Evolutionary conservation across 2,888 invertebrate genomes (phyloP).

Genomic region (Mycalesis mineus): DNA sequence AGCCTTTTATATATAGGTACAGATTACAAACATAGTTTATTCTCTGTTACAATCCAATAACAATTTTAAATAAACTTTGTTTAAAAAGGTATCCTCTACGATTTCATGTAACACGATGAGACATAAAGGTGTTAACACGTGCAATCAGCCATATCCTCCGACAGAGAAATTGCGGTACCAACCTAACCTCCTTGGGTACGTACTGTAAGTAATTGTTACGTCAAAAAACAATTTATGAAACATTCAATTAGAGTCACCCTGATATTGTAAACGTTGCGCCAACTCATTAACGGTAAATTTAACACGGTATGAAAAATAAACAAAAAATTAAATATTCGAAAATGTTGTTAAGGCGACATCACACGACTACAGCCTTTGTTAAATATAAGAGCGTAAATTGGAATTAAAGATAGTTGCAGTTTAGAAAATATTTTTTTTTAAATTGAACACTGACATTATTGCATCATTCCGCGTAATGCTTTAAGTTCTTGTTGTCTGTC

Average conservation of each 20-base stretch:
- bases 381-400: too few relatives aligned
- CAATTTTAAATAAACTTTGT: too few relatives aligned
- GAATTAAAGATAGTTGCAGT: too few relatives aligned
- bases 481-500: too few relatives aligned
- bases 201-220: not conserved
- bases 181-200: not conserved
- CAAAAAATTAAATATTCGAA: not conserved
- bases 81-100: not conserved
- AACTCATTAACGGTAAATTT: slow-evolving; percentile 6
- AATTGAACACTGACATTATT: too few relatives aligned
- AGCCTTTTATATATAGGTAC: too few relatives aligned
- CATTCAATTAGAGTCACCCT: slow-evolving; percentile 3
- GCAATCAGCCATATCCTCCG: not conserved
- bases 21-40: too few relatives aligned
- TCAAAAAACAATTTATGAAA: slow-evolving; percentile 2
- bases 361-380: not conserved
- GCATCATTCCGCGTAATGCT: too few relatives aligned
- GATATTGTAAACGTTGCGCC: slow-evolving; percentile 7
- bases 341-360: not conserved
- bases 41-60: too few relatives aligned
- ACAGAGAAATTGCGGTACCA: not conserved
- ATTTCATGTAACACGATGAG: not conserved
- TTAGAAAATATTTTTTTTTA: too few relatives aligned
- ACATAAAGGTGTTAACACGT: not conserved
- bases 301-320: not conserved